Percentiles rank a stretch among this genome's conserved stretches.
Conservation (phyloP, 1,140 invertebrate genomes). For the Ylistrum balloti region DNA sequence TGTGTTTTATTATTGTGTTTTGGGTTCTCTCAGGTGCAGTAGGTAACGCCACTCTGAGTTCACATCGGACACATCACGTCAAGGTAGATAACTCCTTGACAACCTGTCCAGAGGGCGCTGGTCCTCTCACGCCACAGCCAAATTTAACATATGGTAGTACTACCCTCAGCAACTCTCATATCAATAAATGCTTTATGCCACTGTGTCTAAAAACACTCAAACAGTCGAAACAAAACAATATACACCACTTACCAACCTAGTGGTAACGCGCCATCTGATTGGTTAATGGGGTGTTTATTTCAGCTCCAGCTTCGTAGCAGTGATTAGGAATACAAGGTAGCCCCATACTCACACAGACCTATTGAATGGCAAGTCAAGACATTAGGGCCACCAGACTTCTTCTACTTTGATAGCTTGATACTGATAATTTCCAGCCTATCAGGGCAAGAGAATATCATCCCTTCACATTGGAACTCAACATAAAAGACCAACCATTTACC, state of each 20-base stretch:
- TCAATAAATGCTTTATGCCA: conserved; percentile 7
- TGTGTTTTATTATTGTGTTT: conserved; percentile 40
- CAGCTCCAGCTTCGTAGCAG: neutral
- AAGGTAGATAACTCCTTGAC: conserved; percentile 27
- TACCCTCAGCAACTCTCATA: neutral
- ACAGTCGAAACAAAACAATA: neutral
- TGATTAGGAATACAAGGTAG: neutral
- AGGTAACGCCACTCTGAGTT: neutral
- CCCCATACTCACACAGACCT: neutral
- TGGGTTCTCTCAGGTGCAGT: conserved; percentile 24
- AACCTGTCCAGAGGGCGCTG: conserved; percentile 30
- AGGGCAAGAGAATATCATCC: neutral
- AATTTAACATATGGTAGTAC: neutral
- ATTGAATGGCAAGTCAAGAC: neutral
- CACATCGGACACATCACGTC: neutral
- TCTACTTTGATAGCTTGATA: neutral
- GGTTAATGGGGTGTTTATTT: conserved; percentile 39
- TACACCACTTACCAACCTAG: conserved; percentile 4
- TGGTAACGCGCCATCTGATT: neutral
- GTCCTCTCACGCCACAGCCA: neutral
- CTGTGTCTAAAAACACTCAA: conserved; percentile 1
- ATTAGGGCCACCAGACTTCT: neutral
- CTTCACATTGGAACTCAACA: neutral
- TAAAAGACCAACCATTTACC: neutral
- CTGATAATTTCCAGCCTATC: neutral